Evolutionary conservation across 2,888 invertebrate species (phyloP).

Genomic region (Vesta saturnalis): DNA sequence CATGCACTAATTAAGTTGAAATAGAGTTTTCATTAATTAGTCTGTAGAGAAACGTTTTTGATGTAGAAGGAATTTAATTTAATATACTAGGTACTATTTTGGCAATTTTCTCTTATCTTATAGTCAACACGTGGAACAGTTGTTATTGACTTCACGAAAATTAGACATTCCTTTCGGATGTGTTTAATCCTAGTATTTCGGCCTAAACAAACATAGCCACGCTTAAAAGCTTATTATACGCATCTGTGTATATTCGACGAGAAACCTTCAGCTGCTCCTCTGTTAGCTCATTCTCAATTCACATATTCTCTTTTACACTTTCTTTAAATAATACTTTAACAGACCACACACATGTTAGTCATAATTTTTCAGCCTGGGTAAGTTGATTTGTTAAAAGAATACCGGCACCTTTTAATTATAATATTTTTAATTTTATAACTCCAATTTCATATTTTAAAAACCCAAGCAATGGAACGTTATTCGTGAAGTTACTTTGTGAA

Average conservation of each 20-base stretch:
- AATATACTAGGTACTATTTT: not conserved
- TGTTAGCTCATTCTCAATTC: constrained; percentile 9
- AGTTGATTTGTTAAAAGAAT: too few species aligned
- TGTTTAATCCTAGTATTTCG: constrained; percentile 17
- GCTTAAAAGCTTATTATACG: constrained; percentile 41
- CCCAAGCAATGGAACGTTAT: too few species aligned
- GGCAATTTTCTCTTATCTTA: not conserved
- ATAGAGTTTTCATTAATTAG: not conserved
- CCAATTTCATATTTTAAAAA: too few species aligned
- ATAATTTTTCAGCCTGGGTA: too few species aligned
- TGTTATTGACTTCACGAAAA: constrained; percentile 5
- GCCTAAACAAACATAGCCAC: constrained; percentile 43
- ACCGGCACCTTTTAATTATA: too few species aligned
- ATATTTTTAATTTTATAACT: too few species aligned
- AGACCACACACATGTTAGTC: constrained; percentile 1
- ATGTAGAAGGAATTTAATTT: not conserved
- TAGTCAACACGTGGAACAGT: constrained; percentile 4
- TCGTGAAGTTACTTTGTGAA: too few species aligned
- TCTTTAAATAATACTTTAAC: constrained; percentile 9
- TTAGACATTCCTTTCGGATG: constrained; percentile 18
- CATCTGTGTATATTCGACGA: constrained; percentile 36
- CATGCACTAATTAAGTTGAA: not conserved
- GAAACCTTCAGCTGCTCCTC: constrained; percentile 18
- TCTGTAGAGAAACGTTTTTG: not conserved
- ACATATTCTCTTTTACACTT: constrained; percentile 7